These are phyloP conservation scores for Pygoscelis adeliae DNA, from an alignment of 2,113 vertebrate genomes.

Conservation along the genomic window DNA sequence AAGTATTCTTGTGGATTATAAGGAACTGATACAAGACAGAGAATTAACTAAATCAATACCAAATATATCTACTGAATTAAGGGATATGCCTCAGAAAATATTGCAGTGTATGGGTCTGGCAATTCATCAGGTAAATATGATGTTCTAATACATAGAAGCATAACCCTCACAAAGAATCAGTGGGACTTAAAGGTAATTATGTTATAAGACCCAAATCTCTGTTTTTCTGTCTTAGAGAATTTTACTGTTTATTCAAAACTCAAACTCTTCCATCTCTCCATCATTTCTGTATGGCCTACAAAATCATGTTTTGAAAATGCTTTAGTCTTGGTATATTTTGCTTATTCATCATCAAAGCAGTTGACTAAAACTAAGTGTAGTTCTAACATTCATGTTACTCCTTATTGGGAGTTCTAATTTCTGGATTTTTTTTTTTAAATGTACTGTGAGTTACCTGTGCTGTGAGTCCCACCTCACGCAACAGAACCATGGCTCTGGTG, in stretches of 20 bases:
- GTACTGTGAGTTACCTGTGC: not conserved
- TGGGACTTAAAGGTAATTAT: not conserved
- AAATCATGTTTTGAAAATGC: not conserved
- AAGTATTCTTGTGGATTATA: constrained; percentile 95
- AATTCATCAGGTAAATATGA: constrained; percentile 88
- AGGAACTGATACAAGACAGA: constrained; percentile 80
- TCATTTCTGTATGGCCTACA: not conserved
- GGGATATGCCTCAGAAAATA: constrained; percentile 88
- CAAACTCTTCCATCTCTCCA: not conserved
- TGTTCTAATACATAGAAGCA: not conserved
- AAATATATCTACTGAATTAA: constrained; percentile 79
- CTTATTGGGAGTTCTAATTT: not conserved
- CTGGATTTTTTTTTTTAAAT: not conserved
- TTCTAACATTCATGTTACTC: not conserved
- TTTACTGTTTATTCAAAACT: not conserved
- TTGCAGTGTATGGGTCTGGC: constrained; percentile 92
- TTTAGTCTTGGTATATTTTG: not conserved
- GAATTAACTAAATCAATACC: constrained; percentile 73
- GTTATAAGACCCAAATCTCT: not conserved
- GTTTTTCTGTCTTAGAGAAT: not conserved
- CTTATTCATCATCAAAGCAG: not conserved
- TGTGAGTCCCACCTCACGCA: not conserved
- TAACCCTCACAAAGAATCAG: not conserved
- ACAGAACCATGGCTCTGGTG: not conserved
- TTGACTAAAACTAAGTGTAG: not conserved